Base-by-base conservation (phyloP, 2,113 vertebrate genomes). In the Halichoerus grypus region DNA sequence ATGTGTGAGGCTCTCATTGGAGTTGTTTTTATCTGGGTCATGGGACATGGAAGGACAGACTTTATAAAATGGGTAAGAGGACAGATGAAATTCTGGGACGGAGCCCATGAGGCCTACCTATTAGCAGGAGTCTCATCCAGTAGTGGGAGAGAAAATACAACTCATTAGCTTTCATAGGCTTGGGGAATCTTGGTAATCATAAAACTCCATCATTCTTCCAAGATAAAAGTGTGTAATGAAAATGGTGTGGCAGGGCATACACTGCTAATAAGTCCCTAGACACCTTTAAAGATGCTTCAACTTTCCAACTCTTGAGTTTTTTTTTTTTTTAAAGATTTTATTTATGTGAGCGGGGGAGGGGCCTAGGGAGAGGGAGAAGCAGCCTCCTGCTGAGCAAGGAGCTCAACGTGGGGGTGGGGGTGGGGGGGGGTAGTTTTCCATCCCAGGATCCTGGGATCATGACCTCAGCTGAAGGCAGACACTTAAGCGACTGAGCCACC, bases 251-350 rank as follows among this genome's bases (percentile, higher is more conserved):
- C 14, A 87, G 61, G 33, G 8, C n/a, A 94, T 26, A 55, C 24
- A 51, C 53, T 71, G 72, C 49, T 89, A 71, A 87, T 26, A 87
- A 87, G 46, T 93, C 24, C 63, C 80, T 39, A 59, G 18, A 76
- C n/a, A 72, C 33, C 57, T 92, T 91, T 88, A 76, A 91, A 96
- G 93, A 61, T 59, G 63, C n/a, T 92, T 71, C 42, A 57, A 71
- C 22, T 87, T 83, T 36, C 26, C 26, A 81, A 22, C 16, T 94
- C 79, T 77, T 96, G 39, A 63, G 31, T 22, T 84, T 18, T 36
- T 57, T 57, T 33, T 7, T 7, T 69, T n/a, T 69, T n/a, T n/a
- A 36, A 69, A 69, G 33, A 19, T n/a, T 67, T 69, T 69, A 69
- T 69, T 69, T n/a, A 69, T 69, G 36, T 36, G 18, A 61, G 67